A percentile compares a stretch with the other conserved stretches of the same genome.
Conservation (phyloP, 2,113 vertebrate genomes). For the Lipotes vexillifer region DNA sequence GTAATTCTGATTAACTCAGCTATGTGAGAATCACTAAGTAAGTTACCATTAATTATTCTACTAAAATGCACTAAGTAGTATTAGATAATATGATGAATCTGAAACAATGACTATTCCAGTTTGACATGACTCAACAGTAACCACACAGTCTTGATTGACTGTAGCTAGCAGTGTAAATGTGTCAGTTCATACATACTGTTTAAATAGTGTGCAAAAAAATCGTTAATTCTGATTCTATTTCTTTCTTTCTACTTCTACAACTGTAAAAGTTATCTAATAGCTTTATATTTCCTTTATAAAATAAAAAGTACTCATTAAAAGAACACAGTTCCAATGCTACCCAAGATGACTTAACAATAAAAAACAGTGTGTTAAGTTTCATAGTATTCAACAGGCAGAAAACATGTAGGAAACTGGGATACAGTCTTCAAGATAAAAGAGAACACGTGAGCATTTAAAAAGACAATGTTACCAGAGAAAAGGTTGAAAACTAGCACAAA, state of each 20-base stretch:
- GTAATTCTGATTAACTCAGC: neutral
- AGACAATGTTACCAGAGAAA: neutral
- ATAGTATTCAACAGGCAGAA: neutral
- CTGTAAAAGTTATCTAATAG: neutral
- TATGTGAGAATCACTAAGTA: neutral
- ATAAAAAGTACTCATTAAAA: neutral
- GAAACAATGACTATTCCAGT: neutral
- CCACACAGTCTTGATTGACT: neutral
- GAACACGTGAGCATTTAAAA: neutral
- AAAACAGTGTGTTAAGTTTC: neutral
- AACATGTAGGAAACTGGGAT: neutral
- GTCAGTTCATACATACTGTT: neutral
- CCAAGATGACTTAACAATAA: neutral
- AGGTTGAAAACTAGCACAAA: neutral
- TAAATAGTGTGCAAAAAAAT: neutral
- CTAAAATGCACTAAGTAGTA: neutral
- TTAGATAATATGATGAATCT: neutral
- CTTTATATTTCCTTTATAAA: neutral
- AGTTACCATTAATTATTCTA: neutral
- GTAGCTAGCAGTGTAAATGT: neutral
- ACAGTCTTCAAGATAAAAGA: neutral
- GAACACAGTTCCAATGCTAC: neutral
- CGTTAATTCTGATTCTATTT: neutral
- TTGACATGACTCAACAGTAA: neutral
- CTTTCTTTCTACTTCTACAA: neutral